Percentiles rank a stretch among this genome's conserved stretches.
phyloP scores from a whole-genome alignment of 1,140 invertebrate genomes.

The Drepana arcuata region DNA sequence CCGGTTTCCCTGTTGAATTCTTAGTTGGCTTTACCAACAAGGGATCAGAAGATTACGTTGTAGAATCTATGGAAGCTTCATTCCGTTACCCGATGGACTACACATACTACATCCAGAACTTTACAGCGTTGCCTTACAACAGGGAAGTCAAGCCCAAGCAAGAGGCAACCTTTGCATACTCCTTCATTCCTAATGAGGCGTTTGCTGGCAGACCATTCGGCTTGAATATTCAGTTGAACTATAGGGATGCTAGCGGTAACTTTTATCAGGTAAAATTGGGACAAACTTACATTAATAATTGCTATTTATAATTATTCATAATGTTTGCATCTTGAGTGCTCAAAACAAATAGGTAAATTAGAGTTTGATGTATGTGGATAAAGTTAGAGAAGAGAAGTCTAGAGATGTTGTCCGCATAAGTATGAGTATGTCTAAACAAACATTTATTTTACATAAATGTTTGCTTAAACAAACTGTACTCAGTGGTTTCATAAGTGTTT shows the following conservation, averaged over 20 bases:
- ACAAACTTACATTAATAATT: neutral
- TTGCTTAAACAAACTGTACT: no score
- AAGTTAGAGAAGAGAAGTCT: no score
- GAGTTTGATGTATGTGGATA: no score
- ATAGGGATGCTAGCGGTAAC: constrained; percentile 84
- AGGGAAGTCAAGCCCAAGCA: constrained; percentile 90
- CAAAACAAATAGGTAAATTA: no score
- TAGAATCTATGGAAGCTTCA: constrained; percentile 96
- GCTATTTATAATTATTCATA: neutral
- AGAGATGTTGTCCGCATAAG: no score
- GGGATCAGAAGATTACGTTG: constrained; percentile 89
- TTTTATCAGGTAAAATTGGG: constrained; percentile 70
- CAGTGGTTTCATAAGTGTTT: no score
- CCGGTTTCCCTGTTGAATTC: constrained; percentile 93
- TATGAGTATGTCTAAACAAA: no score
- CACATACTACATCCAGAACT: constrained; percentile 98
- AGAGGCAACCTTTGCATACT: constrained; percentile 96
- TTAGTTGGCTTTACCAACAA: constrained; percentile 97
- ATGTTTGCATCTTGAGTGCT: no score
- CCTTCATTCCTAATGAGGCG: constrained; percentile 94
- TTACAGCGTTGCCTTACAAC: constrained; percentile 92
- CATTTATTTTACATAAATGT: no score
- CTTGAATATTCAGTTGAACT: constrained; percentile 93
- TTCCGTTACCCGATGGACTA: constrained; percentile 99
- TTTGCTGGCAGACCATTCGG: constrained; percentile 97